These are phyloP conservation scores for Cryptoleucopteryx plumbea DNA, from an alignment of 2,113 vertebrate genomes.

Conservation along the genomic window DNA sequence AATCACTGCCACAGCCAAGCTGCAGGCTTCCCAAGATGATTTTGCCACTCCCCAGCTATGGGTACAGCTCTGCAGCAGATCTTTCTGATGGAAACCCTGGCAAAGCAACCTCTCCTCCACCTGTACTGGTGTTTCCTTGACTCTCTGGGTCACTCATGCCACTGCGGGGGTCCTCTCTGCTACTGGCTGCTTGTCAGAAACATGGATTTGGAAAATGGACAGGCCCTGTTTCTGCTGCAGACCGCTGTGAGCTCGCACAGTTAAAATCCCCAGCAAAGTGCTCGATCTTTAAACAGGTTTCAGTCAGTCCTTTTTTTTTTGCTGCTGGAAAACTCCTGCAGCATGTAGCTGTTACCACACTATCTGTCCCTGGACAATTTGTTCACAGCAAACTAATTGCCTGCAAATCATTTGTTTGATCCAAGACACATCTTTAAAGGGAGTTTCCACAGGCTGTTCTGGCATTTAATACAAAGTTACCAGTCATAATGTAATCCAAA, in stretches of 20 bases:
- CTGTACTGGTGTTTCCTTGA: neutral
- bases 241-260: neutral
- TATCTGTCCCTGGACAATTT: neutral
- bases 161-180: neutral
- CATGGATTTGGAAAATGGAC: neutral
- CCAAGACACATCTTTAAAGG: neutral
- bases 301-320: neutral
- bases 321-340: neutral
- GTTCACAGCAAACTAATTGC: neutral
- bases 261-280: neutral
- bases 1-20: neutral
- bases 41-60: neutral
- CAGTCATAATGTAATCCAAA: neutral
- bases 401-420: neutral
- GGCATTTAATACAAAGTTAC: neutral
- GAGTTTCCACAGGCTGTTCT: neutral
- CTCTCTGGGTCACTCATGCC: neutral
- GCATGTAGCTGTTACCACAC: neutral
- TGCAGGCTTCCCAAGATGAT: neutral
- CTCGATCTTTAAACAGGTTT: neutral
- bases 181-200: neutral
- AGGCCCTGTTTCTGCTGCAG: neutral
- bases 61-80: neutral
- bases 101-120: neutral
- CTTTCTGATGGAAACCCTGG: neutral